Percentiles rank a stretch among this genome's conserved stretches.
Evolutionary conservation across 2,797 vertebrate genomes (phyloP).

Genomic region (Gouania willdenowi): DNA sequence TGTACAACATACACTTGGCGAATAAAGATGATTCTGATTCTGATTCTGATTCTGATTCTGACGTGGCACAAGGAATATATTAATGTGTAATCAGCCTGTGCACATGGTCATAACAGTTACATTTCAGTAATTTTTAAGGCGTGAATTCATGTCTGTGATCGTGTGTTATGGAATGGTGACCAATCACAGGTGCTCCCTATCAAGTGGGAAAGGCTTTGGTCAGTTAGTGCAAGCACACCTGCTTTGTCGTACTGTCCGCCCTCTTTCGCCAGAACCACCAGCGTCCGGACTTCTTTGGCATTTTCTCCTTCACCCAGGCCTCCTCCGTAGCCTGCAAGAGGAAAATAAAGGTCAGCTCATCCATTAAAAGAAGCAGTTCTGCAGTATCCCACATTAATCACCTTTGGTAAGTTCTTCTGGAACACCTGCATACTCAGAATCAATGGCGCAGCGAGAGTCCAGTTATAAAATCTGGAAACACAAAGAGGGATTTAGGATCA

Average conservation of each 20-base stretch:
- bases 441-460: constrained; percentile 94
- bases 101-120: no score
- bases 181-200: no score
- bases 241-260: constrained; percentile 88
- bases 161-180: no score
- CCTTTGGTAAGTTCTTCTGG: constrained; percentile 98
- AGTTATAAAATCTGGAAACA: constrained; percentile 91
- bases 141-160: no score
- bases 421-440: constrained; percentile 96
- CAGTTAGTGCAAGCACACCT: constrained; percentile 67
- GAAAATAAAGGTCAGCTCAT: not conserved
- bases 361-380: no score
- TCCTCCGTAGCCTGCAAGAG: constrained; percentile 87
- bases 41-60: no score
- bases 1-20: no score
- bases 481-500: not conserved
- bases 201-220: no score
- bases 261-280: constrained; percentile 99
- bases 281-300: constrained; percentile 97
- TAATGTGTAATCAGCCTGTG: no score
- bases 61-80: no score
- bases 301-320: constrained; percentile 96
- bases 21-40: no score
- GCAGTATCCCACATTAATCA: constrained; percentile 32
- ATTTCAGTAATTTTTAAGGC: no score